Evolutionary conservation across 2,888 invertebrate genomes (phyloP).

Genomic region (Cheilosia vernalis): DNA sequence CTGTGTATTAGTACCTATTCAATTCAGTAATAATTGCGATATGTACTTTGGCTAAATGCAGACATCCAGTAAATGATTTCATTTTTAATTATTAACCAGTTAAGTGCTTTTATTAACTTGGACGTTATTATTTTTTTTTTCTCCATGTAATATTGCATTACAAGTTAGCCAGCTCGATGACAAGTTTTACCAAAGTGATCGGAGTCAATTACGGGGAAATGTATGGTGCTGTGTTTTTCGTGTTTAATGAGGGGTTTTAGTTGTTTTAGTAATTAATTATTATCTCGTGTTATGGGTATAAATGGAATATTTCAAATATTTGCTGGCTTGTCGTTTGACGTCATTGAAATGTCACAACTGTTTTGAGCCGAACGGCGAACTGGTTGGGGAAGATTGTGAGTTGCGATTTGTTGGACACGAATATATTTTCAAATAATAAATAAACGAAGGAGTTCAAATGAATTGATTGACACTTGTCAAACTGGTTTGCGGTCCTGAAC

Average conservation of each 20-base stretch:
- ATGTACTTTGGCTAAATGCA: conserved; percentile 48
- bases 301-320: conserved; percentile 28
- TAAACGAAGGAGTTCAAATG: neutral
- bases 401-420: neutral
- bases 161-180: conserved; percentile 20
- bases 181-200: conserved; percentile 37
- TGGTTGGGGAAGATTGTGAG: neutral
- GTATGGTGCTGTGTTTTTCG: conserved; percentile 15
- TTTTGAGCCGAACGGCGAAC: neutral
- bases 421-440: neutral
- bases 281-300: conserved; percentile 38
- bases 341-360: conserved; percentile 3
- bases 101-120: conserved; percentile 49
- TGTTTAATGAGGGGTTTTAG: conserved; percentile 37
- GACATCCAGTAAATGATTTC: conserved; percentile 53
- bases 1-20: conserved; percentile 3
- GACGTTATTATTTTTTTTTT: conserved; percentile 15
- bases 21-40: conserved; percentile 38
- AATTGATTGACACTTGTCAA: neutral
- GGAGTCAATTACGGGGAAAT: conserved; percentile 48
- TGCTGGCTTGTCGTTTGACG: conserved; percentile 2
- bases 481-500: neutral
- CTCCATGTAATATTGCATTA: neutral
- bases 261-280: conserved; percentile 51
- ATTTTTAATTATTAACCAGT: conserved; percentile 65